phyloP scores from a whole-genome alignment of 1,140 invertebrate species.

The Acromyrmex echinatior region DNA sequence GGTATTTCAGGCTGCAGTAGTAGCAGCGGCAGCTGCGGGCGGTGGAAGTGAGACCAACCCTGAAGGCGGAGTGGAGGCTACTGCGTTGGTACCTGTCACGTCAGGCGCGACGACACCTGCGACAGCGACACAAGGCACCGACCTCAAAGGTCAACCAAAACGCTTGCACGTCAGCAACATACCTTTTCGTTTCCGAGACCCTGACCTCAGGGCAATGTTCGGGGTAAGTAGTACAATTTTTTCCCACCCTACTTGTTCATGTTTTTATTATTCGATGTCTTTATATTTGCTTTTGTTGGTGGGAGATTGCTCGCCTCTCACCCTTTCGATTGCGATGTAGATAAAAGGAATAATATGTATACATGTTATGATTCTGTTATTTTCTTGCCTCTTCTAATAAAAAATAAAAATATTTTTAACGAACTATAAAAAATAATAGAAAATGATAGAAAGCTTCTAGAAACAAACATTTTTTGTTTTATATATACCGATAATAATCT shows the following conservation, averaged over 20 bases:
- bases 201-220: constrained; percentile 98
- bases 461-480: background rate
- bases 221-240: constrained; percentile 91
- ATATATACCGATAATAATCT: background rate
- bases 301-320: background rate
- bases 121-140: constrained; percentile 83
- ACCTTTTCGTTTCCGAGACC: constrained; percentile 99
- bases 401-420: constrained; percentile 15
- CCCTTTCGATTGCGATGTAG: background rate
- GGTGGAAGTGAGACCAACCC: constrained; percentile 81
- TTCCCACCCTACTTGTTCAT: background rate
- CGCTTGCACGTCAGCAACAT: constrained; percentile 99
- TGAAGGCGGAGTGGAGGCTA: constrained; percentile 80
- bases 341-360: background rate
- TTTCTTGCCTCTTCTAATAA: background rate
- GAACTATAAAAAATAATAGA: background rate
- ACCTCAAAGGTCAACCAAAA: constrained; percentile 92
- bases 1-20: constrained; percentile 85
- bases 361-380: background rate
- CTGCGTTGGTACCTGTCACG: constrained; percentile 83
- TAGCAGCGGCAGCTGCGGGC: constrained; percentile 82
- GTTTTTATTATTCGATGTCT: background rate
- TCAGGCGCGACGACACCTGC: constrained; percentile 86
- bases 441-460: background rate
- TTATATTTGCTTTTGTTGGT: background rate